Conservation (phyloP, 2,888 invertebrate genomes). For the Pandemis cinnamomeana region DNA sequence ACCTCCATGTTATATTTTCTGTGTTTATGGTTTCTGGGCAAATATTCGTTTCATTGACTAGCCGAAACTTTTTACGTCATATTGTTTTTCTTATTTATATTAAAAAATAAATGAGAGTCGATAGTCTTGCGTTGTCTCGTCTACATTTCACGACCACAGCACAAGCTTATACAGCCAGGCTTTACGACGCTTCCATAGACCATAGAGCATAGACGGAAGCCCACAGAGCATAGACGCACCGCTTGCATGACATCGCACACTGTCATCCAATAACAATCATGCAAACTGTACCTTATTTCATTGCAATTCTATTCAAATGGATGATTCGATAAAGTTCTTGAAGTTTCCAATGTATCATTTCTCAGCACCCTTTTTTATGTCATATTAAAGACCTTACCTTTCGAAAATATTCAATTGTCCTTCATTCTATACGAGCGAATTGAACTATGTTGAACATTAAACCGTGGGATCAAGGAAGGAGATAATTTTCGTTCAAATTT, state of each 20-base stretch:
- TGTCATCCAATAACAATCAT: constrained; percentile 48
- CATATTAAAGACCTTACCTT: constrained; percentile 20
- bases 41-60: no score
- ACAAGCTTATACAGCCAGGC: constrained; percentile 61
- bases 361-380: constrained; percentile 40
- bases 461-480: no score
- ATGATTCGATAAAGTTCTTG: constrained; percentile 9
- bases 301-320: constrained; percentile 34
- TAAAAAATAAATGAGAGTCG: neutral
- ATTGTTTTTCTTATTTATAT: neutral
- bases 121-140: constrained; percentile 37
- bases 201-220: constrained; percentile 36
- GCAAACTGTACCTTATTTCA: constrained; percentile 41
- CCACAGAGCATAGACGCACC: constrained; percentile 45
- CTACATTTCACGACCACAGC: constrained; percentile 44
- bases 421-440: constrained; percentile 53
- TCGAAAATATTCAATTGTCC: constrained; percentile 9
- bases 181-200: constrained; percentile 49
- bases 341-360: constrained; percentile 13
- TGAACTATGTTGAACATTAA: constrained; percentile 48
- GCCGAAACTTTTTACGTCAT: no score
- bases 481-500: no score
- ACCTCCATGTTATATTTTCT: no score
- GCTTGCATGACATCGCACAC: constrained; percentile 57
- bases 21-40: no score